These are phyloP conservation scores for Rhabdornis inornatus DNA, from an alignment of 2,113 vertebrate species.

Conservation along the genomic window DNA sequence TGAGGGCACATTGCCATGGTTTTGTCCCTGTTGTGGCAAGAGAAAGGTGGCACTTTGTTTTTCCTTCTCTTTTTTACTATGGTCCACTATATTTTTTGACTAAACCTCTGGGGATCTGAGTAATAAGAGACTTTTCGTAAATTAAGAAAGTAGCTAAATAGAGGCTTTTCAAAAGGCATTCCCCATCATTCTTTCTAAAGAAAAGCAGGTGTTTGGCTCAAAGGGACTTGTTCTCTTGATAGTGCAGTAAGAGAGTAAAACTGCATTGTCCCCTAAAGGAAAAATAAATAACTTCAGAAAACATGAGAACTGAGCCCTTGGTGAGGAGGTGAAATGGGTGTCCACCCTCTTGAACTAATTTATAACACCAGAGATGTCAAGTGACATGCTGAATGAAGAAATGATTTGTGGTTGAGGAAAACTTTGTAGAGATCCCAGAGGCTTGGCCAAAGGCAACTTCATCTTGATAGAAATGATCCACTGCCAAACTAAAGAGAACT, in stretches of 20 bases:
- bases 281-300: conserved; percentile 58
- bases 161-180: conserved; percentile 20
- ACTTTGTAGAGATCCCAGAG: conserved; percentile 19
- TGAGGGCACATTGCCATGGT: not conserved
- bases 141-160: conserved; percentile 31
- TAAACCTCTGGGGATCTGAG: not conserved
- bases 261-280: conserved; percentile 55
- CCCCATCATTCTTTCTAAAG: not conserved
- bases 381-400: conserved; percentile 31
- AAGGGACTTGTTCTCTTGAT: conserved; percentile 49
- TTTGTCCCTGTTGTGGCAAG: not conserved
- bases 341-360: conserved; percentile 54
- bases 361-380: conserved; percentile 45
- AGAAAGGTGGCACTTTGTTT: not conserved
- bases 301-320: conserved; percentile 17
- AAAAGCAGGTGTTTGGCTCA: conserved; percentile 68
- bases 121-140: conserved; percentile 21
- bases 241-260: not conserved
- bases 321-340: conserved; percentile 28
- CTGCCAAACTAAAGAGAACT: not conserved
- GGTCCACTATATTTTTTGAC: not conserved
- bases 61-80: not conserved
- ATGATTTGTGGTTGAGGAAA: conserved; percentile 51
- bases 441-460: conserved; percentile 27
- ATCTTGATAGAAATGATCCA: not conserved